Evolutionary conservation across 2,888 invertebrate species (phyloP), one percentile per base, ranked within the genome.

Genomic region (Scelioninae gen. 1): DNA sequence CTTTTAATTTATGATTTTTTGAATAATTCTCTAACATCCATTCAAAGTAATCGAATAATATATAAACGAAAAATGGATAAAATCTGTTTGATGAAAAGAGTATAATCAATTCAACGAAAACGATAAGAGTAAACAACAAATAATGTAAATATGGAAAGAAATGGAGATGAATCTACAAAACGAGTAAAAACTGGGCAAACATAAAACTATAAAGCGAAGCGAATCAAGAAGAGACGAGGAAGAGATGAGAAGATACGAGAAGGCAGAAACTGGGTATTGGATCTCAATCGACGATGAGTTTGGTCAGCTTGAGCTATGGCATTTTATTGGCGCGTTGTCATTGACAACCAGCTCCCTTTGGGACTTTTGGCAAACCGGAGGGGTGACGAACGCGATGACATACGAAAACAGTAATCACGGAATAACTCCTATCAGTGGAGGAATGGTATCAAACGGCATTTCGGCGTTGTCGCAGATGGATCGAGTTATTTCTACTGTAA

Each of bases 341-440:
- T 58, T 80, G 80, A 69, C 80, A 69, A 76, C 72, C 76, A 29
- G 71, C 77, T 87, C 84, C 87, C 88, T 86, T 85, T 77, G 86
- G 89, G 88, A 87, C 40, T 38, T 65, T 63, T 58, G 53, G 53
- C 66, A 62, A 68, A 13, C 63, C 63, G 81, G 77, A 72, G 86
- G 82, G 80, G 80, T 77, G 84, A 84, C 82, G 58, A 62, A 80
- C 77, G 84, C 82, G 84, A 82, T 71, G 86, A 87, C 87, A 86
- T 88, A 89, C 89, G 90, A 89, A 90, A 91, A 89, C 90, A 89
- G 90, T 89, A 90, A 91, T 91, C 90, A 90, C 85, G 84, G 86
- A 82, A 86, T 89, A 89, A 88, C 85, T 84, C 83, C 85, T 72
- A 62, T 60, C 60, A 31, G 15, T 31, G 55, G 34, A 49, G 49